Conservation (phyloP, 2,113 vertebrate species). For the Aplodontia rufa region DNA sequence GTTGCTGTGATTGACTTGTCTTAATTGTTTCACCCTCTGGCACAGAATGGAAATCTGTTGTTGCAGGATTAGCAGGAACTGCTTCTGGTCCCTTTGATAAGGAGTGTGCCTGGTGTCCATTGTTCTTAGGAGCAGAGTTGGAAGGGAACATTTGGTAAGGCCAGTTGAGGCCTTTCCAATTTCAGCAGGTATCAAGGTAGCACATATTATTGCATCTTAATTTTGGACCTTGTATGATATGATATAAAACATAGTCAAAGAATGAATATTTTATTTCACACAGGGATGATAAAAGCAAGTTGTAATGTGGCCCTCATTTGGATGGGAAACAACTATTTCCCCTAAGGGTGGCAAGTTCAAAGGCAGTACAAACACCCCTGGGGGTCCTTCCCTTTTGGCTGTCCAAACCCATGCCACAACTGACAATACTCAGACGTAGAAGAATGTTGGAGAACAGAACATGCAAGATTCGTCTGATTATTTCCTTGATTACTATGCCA, state of each 20-base stretch:
- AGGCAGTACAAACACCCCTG: neutral
- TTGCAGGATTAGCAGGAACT: neutral
- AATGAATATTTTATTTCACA: neutral
- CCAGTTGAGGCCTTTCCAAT: too few relatives aligned
- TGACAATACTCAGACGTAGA: neutral
- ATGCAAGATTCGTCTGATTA: neutral
- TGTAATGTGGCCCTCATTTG: neutral
- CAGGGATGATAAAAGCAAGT: neutral
- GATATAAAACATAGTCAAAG: neutral
- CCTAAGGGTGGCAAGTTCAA: neutral
- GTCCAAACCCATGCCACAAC: accelerated
- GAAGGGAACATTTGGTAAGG: neutral
- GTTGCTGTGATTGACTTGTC: neutral
- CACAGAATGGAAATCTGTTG: neutral
- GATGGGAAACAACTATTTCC: neutral
- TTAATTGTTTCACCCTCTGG: neutral
- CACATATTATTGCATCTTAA: neutral
- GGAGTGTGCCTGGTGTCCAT: neutral
- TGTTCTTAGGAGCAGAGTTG: neutral
- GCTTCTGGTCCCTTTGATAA: neutral
- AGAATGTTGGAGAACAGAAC: neutral
- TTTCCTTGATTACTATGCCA: neutral
- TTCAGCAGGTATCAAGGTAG: neutral
- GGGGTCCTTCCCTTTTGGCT: neutral
- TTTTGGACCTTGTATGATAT: neutral